Evolutionary conservation across 2,888 invertebrate genomes (phyloP).

Genomic region (Rosalia funebris): DNA sequence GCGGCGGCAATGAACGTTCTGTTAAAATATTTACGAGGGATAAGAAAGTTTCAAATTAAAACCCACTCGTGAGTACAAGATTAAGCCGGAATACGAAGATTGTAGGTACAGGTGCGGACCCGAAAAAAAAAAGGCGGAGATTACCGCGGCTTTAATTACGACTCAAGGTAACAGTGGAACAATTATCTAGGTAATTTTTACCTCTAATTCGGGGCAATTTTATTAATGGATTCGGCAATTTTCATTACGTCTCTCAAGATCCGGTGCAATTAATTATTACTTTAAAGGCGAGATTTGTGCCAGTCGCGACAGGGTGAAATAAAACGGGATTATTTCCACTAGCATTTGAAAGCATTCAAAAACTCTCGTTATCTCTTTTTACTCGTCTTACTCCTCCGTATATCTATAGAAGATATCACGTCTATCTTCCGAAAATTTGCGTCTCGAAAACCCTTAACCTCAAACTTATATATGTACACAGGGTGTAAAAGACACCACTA

Average conservation of each 20-base stretch:
- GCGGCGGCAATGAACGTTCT: constrained; percentile 15
- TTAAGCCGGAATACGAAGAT: not conserved
- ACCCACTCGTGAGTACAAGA: constrained; percentile 10
- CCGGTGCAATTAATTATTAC: no score
- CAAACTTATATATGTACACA: no score
- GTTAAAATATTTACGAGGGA: constrained; percentile 19
- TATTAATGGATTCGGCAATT: not conserved
- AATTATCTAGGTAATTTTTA: not conserved
- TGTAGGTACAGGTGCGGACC: not conserved
- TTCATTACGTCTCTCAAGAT: not conserved
- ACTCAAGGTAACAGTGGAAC: not conserved
- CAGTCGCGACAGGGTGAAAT: no score
- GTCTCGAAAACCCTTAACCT: no score
- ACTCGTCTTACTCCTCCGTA: no score
- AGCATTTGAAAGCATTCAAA: no score
- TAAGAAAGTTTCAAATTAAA: constrained; percentile 25
- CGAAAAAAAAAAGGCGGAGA: not conserved
- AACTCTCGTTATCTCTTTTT: no score
- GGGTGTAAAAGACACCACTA: no score
- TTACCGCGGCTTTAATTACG: constrained; percentile 4
- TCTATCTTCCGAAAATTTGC: no score
- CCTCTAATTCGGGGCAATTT: not conserved
- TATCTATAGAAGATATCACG: no score
- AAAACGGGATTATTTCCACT: no score
- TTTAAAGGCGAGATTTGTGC: no score